Base-by-base conservation (phyloP, 2,888 invertebrate genomes). In the Acleris laterana region DNA sequence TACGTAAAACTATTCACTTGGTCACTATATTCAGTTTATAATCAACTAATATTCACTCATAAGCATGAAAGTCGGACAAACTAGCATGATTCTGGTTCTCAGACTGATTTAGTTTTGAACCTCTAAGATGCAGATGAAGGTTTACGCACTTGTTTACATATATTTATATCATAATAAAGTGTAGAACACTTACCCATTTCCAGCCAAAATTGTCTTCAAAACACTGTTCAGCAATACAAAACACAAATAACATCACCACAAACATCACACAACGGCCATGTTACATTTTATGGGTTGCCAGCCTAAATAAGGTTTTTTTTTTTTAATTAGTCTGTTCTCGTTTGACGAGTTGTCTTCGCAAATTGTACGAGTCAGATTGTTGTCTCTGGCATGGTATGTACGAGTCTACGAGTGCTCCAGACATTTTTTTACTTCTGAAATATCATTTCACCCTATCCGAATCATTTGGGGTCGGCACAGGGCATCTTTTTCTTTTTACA, bases 261-360 rank as follows among this genome's bases (percentile, higher is more conserved):
- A 88, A 87, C 89, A 90, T 82, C 81, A 84, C 79, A 87, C 79
- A 84, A 80, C 79, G 71, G 90, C 91, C 92, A 93, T 92, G 81
- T 90, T 90, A 77, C 69, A 79, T 38, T 13, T 38, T 32, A 81
- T 59, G 63, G 68, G 71, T 76, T 77, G 70, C 75, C 32, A 61
- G 60, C 70, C 73, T 53, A 51, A 20, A 68, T 60, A 57, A 19
- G 5, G 4, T 7, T n/a, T 49, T 25, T 32, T 19, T 42, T 17
- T 42, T 38, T 38, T 1, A 4, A 44, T 5, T 38, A 53, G 59
- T 6, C 17, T 3, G 55, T 65, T 65, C 28, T 55, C 50, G 17
- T 57, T 57, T 32, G 4, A 9, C 3, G 9, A 32, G 9, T 32
- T 32, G 9, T 9, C 28, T 28, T 2, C 28, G 9, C 9, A 7